Percentiles rank a stretch among this genome's conserved stretches.
Conservation (phyloP, 1,140 invertebrate species). For the Lutraria rhynchaena region DNA sequence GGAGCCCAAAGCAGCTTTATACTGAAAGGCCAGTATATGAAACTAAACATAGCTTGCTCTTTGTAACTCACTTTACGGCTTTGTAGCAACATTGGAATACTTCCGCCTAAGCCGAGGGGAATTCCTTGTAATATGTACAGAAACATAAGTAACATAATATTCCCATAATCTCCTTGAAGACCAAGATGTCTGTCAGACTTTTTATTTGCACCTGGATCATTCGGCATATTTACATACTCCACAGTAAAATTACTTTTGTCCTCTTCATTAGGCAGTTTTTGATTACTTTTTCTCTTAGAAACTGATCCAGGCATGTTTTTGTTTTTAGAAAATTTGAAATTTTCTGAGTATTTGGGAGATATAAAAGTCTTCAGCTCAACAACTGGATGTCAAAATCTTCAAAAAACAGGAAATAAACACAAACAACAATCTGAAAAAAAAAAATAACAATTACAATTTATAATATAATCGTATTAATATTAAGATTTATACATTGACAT, state of each 20-base stretch:
- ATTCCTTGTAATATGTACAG: slow-evolving; percentile 96
- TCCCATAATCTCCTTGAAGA: slow-evolving; percentile 74
- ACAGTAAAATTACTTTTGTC: neutral
- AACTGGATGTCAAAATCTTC: too few relatives aligned
- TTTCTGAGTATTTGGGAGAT: too few relatives aligned
- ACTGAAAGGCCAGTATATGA: slow-evolving; percentile 98
- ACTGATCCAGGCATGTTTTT: neutral
- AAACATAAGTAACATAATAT: slow-evolving; percentile 92
- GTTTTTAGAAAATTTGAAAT: too few relatives aligned
- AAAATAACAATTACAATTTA: too few relatives aligned
- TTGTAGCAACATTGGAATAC: slow-evolving; percentile 97
- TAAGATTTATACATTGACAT: too few relatives aligned
- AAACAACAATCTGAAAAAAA: too few relatives aligned
- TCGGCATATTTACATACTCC: neutral
- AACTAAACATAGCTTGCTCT: slow-evolving; percentile 97
- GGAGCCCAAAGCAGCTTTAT: slow-evolving; percentile 99
- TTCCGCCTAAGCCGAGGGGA: slow-evolving; percentile 95
- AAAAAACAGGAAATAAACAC: too few relatives aligned
- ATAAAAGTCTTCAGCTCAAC: too few relatives aligned
- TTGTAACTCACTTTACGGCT: slow-evolving; percentile 86
- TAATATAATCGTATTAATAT: too few relatives aligned
- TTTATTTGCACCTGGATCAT: neutral
- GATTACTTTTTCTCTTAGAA: neutral
- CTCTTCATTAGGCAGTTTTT: neutral
- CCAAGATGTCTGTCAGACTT: neutral